Evolutionary conservation across 2,113 vertebrate genomes (phyloP).

Genomic region (Paracanthobrama guichenoti): DNA sequence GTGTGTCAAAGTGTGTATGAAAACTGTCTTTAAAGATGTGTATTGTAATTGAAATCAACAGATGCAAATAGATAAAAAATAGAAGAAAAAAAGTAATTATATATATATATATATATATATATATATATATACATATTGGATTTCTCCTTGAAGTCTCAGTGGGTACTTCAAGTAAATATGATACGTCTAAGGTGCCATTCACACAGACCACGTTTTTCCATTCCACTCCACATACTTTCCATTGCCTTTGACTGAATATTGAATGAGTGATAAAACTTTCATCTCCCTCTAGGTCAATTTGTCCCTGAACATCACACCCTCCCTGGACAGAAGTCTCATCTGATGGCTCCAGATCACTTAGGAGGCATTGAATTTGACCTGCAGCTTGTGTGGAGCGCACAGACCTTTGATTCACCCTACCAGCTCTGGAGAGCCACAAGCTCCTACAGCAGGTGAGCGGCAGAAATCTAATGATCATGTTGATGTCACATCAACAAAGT

Average conservation of each 20-base stretch:
- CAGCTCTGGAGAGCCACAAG: conserved; percentile 98
- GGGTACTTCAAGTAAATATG: neutral
- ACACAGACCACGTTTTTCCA: too few species aligned
- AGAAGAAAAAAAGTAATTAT: too few species aligned
- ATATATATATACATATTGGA: too few species aligned
- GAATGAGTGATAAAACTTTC: neutral
- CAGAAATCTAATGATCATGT: too few species aligned
- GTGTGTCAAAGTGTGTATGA: neutral
- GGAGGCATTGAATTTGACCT: conserved; percentile 94
- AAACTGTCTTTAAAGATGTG: too few species aligned
- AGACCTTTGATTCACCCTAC: conserved; percentile 94
- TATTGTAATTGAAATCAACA: too few species aligned
- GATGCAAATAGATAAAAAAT: too few species aligned
- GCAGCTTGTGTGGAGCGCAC: conserved; percentile 94
- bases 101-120: too few species aligned
- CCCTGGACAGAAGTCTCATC: conserved; percentile 86
- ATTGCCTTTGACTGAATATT: neutral
- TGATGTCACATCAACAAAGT: neutral
- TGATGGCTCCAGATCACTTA: conserved; percentile 91
- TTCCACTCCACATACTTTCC: too few species aligned
- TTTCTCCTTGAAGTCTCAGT: too few species aligned
- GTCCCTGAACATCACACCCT: conserved; percentile 94
- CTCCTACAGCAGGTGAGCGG: conserved; percentile 89
- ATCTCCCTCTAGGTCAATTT: conserved; percentile 84
- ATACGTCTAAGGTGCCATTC: neutral